Conservation (phyloP, 2,797 vertebrate species). For the Rachycentron canadum region DNA sequence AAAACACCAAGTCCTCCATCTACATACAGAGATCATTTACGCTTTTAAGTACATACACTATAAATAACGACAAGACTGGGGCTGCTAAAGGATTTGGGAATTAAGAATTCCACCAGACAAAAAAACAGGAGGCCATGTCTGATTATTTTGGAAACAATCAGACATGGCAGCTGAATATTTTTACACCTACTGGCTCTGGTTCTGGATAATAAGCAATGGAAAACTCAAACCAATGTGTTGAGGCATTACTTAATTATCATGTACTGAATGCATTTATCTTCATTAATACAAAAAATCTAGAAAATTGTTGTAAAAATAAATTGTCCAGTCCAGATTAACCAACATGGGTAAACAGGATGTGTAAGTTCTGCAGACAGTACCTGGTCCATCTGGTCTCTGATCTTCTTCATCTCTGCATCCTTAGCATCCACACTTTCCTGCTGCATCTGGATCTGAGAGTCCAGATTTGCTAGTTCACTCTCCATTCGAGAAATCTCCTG, state of each 20-base stretch:
- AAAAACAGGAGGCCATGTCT: not conserved
- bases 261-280: not conserved
- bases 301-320: not conserved
- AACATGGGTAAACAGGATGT: not conserved
- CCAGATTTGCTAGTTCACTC: constrained; percentile 90
- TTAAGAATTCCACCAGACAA: not conserved
- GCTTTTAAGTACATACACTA: not conserved
- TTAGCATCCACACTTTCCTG: constrained; percentile 82
- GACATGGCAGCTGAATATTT: not conserved
- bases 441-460: constrained; percentile 87
- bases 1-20: constrained; percentile 93
- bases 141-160: too few relatives aligned
- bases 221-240: not conserved
- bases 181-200: not conserved
- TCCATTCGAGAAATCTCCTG: constrained; percentile 94
- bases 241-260: not conserved
- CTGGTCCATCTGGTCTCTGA: constrained; percentile 88
- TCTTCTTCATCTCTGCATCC: constrained; percentile 78
- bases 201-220: not conserved
- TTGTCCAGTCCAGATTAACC: not conserved
- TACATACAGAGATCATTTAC: constrained; percentile 65
- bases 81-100: not conserved
- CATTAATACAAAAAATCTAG: not conserved
- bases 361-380: constrained; percentile 69
- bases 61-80: not conserved